Percentiles rank a stretch among this genome's conserved stretches.
phyloP scores from a whole-genome alignment of 2,113 vertebrate genomes.

The Crypturellus undulatus region DNA sequence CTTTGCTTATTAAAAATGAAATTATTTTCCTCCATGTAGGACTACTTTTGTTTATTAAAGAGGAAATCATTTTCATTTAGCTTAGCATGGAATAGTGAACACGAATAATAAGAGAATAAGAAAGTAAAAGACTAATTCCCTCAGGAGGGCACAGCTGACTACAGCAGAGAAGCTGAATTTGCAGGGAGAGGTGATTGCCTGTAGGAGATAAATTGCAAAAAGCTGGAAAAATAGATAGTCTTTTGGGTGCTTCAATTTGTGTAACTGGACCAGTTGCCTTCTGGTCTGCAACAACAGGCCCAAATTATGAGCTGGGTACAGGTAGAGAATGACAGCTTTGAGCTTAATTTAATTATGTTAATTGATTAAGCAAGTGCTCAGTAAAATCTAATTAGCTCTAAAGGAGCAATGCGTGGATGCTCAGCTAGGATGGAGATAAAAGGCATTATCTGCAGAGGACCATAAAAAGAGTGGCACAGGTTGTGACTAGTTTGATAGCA shows the following conservation, averaged over 20 bases:
- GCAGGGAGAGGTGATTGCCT: neutral
- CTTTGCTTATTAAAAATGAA: slow-evolving; percentile 9
- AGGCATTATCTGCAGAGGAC: neutral
- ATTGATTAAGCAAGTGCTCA: neutral
- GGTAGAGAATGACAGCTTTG: neutral
- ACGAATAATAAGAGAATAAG: neutral
- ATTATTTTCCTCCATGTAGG: neutral
- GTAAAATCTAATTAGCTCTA: neutral
- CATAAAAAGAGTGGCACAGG: neutral
- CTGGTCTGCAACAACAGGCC: neutral
- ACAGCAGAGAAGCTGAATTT: neutral
- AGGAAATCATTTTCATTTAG: slow-evolving; percentile 19
- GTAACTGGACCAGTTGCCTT: neutral
- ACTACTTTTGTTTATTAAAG: neutral
- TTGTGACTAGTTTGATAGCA: neutral
- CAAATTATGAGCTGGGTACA: neutral
- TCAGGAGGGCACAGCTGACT: neutral
- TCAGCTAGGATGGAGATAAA: neutral
- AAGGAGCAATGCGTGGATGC: neutral
- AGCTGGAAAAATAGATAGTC: neutral
- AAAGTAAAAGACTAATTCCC: neutral
- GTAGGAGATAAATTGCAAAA: neutral
- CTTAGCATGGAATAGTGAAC: neutral
- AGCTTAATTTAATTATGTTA: neutral
- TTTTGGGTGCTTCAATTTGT: neutral